These are phyloP conservation scores for Calliopum simillimum DNA, from an alignment of 2,888 invertebrate species.

Conservation along the genomic window DNA sequence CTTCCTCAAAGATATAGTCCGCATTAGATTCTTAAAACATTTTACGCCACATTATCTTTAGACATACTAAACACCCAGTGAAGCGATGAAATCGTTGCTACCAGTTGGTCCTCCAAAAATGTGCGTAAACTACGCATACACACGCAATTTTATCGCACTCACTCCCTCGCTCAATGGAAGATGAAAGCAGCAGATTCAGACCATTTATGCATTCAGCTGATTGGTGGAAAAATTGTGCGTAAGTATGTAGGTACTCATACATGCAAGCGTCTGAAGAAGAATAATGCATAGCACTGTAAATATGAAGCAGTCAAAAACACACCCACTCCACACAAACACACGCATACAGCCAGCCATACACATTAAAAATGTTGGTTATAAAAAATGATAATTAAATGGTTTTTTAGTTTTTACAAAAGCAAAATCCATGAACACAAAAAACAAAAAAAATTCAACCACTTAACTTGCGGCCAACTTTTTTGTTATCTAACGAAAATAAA, in stretches of 20 bases:
- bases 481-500: constrained; percentile 16
- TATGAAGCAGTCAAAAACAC: constrained; percentile 34
- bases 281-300: constrained; percentile 13
- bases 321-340: constrained; percentile 26
- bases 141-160: constrained; percentile 9
- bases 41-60: no score
- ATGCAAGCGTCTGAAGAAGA: constrained; percentile 8
- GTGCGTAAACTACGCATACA: no score
- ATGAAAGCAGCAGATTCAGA: constrained; percentile 23
- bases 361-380: background rate
- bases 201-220: constrained; percentile 59
- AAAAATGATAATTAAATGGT: constrained; percentile 17
- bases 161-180: constrained; percentile 24
- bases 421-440: no score
- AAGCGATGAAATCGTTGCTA: no score
- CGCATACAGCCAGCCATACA: background rate
- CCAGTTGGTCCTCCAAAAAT: no score
- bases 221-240: constrained; percentile 53
- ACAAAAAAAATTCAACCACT: constrained; percentile 1
- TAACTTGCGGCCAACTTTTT: constrained; percentile 13
- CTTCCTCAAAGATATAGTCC: no score
- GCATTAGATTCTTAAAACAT: no score
- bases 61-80: no score
- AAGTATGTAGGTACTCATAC: no score
- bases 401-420: background rate